Evolutionary conservation across 2,113 vertebrate species (phyloP).

Genomic region (Cheirogaleus medius): DNA sequence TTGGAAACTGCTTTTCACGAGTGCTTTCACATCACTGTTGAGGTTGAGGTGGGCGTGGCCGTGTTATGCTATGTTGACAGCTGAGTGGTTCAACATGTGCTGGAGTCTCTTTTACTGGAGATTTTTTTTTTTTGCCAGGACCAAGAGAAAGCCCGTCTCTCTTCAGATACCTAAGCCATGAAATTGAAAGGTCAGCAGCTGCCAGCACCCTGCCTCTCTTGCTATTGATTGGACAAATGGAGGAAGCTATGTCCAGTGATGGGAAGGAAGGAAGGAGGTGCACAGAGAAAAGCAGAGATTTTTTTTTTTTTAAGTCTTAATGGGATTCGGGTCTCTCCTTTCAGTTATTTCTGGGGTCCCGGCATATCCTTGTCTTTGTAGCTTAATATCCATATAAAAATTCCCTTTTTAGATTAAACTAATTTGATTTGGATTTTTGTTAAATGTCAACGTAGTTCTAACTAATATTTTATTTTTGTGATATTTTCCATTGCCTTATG

Average conservation of each 20-base stretch:
- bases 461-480: not conserved
- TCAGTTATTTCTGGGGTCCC: not conserved
- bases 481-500: not conserved
- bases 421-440: not conserved
- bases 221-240: not conserved
- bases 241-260: not conserved
- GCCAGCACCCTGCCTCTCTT: not conserved
- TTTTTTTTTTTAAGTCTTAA: not conserved
- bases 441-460: not conserved
- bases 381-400: not conserved
- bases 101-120: not conserved
- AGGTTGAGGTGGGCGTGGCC: accelerated
- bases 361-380: not conserved
- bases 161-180: too few species aligned
- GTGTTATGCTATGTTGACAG: accelerated
- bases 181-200: not conserved
- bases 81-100: not conserved
- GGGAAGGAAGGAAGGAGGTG: not conserved
- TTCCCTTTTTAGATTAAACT: not conserved
- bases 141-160: not conserved
- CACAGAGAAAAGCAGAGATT: not conserved
- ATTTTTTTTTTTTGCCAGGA: not conserved
- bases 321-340: not conserved
- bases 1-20: not conserved
- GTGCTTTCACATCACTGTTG: not conserved